Evolutionary conservation across 2,113 vertebrate genomes (phyloP).

Genomic region (Mobula hypostoma): DNA sequence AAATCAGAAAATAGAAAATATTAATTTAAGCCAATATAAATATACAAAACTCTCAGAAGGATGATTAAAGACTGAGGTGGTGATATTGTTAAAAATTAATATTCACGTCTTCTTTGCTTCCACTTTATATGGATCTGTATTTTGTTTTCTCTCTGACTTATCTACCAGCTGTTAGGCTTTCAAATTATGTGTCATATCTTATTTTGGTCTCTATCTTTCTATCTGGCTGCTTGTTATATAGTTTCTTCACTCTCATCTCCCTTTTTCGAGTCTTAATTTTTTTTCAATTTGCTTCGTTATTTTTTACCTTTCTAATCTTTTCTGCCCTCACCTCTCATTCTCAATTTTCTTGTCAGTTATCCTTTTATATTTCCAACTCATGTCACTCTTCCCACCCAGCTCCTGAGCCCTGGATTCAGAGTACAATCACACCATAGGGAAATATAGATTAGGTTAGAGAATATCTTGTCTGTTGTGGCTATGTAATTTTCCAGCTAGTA

Average conservation of each 20-base stretch:
- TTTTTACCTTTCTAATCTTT: neutral
- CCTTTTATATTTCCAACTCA: neutral
- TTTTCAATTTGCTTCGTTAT: conserved; percentile 1
- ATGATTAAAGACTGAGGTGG: neutral
- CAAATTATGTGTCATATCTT: neutral
- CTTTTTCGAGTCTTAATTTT: neutral
- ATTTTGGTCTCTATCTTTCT: neutral
- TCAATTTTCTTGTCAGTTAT: neutral
- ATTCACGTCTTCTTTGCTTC: neutral
- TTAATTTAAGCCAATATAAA: neutral
- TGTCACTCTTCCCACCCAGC: neutral
- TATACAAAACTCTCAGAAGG: neutral
- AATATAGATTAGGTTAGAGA: neutral
- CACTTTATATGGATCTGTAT: neutral
- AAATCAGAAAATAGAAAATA: neutral
- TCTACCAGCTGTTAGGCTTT: neutral
- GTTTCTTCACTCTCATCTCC: neutral
- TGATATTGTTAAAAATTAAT: neutral
- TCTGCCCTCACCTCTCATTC: neutral
- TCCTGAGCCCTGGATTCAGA: neutral
- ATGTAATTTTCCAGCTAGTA: neutral
- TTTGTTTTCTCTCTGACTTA: neutral
- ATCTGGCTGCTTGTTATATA: neutral
- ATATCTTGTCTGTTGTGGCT: neutral
- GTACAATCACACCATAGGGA: neutral